Percentiles rank a stretch among this genome's conserved stretches.
Evolutionary conservation across 2,888 invertebrate species (phyloP).

Genomic region (Sussaba pulchella): DNA sequence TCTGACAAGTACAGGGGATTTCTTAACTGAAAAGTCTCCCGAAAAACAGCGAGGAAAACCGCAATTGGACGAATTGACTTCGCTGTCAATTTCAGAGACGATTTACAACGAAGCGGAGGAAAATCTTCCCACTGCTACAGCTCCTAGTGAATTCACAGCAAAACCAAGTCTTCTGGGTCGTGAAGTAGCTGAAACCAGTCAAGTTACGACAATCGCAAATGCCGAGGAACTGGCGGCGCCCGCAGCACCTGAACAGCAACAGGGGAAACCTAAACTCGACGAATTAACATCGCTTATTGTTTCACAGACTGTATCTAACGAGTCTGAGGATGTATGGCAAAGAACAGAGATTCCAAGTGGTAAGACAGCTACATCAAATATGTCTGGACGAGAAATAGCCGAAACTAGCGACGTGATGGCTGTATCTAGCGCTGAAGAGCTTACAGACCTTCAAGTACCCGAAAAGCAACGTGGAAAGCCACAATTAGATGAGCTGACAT

Average conservation of each 20-base stretch:
- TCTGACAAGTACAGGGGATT: conserved; percentile 74
- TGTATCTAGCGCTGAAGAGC: conserved; percentile 72
- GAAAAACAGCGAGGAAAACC: conserved; percentile 69
- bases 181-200: conserved; percentile 81
- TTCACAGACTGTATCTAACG: conserved; percentile 72
- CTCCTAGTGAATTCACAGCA: conserved; percentile 66
- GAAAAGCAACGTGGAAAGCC: conserved; percentile 69
- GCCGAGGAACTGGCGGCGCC: conserved; percentile 65
- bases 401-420: conserved; percentile 79
- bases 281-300: conserved; percentile 71
- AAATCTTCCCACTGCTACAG: conserved; percentile 50
- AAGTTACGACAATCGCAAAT: conserved; percentile 74
- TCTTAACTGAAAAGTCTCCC: conserved; percentile 60
- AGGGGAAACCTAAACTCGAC: conserved; percentile 62
- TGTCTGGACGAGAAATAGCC: conserved; percentile 78
- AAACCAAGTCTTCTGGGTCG: conserved; percentile 75
- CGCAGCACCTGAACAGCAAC: conserved; percentile 67
- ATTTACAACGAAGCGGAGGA: conserved; percentile 71
- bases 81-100: conserved; percentile 70
- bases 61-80: conserved; percentile 67
- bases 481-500: conserved; percentile 76
- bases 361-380: conserved; percentile 71
- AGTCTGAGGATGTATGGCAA: conserved; percentile 70
- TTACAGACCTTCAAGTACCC: conserved; percentile 70
- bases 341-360: conserved; percentile 62